Evolutionary conservation across 2,888 invertebrate genomes (phyloP).

Genomic region (Cryptocephalus primarius): DNA sequence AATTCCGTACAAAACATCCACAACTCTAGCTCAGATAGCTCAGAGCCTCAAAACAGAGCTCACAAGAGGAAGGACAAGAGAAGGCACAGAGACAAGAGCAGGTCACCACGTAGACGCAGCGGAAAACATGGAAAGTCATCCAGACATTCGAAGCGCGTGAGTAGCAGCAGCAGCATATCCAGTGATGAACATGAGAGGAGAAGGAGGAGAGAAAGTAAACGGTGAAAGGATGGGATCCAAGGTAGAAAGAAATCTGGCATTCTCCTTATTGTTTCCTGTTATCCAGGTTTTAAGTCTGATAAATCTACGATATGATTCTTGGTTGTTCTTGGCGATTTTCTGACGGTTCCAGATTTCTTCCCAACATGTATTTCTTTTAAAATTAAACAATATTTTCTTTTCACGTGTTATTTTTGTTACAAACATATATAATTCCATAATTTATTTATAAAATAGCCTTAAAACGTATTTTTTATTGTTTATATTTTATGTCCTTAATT

Average conservation of each 20-base stretch:
- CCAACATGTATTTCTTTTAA: too few relatives aligned
- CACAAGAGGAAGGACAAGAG: constrained; percentile 9
- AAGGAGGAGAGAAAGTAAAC: not conserved
- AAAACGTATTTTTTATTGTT: constrained; percentile 3
- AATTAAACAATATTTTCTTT: too few relatives aligned
- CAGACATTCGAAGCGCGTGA: not conserved
- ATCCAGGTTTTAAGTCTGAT: too few relatives aligned
- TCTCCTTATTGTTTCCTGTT: too few relatives aligned
- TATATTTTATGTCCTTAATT: constrained; percentile 3
- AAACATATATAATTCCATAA: constrained; percentile 4
- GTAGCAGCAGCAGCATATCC: not conserved
- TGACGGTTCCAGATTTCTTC: too few relatives aligned
- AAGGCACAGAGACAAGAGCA: constrained; percentile 11
- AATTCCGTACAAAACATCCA: constrained; percentile 1
- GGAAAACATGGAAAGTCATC: too few relatives aligned
- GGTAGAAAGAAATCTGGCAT: too few relatives aligned
- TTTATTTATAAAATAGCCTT: constrained; percentile 4
- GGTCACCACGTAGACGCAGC: constrained; percentile 3
- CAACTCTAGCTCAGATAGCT: constrained; percentile 6
- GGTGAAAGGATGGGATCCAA: not conserved
- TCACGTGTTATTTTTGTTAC: constrained; percentile 1
- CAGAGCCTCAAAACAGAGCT: constrained; percentile 4
- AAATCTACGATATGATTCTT: too few relatives aligned
- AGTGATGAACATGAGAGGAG: not conserved
- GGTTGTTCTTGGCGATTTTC: too few relatives aligned